Evolutionary conservation across 2,888 invertebrate species (phyloP), one percentile per base, ranked within the genome.

Genomic region (Mayetiola destructor): DNA sequence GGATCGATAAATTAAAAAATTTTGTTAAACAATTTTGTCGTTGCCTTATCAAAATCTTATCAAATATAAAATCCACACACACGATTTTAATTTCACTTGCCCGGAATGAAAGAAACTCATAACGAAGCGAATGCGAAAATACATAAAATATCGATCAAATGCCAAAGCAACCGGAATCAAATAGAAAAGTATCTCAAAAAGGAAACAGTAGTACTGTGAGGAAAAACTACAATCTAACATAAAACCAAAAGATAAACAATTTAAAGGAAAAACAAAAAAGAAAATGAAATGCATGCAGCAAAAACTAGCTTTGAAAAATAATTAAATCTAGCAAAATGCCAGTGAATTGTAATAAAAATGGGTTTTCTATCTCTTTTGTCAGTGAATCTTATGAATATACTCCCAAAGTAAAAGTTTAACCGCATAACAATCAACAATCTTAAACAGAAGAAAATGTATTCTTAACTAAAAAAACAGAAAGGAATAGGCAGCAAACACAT

Each of bases 61-160:
- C 48, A 48, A n/a, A n/a, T n/a, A n/a, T n/a, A n/a, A n/a, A n/a
- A n/a, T n/a, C n/a, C n/a, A n/a, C n/a, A n/a, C n/a, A 27, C 48
- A 48, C 48, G 48, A 48, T 48, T 48, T 48, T 48, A 23, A 27
- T 48, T 48, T 48, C 48, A 48, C 48, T 48, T 48, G 48, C n/a
- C 10, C 6, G 10, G 20, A 8, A 39, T 18, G 3, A 27, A 48
- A 12, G 27, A 16, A 3, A 27, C 48, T 48, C 14, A 39, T 39
- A 4, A 14, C 27, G n/a, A 16, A 3, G 27, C 27, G 27, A n/a
- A 39, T 12, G 18, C 18, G 23, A 21, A 48, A 27, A 48, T 48
- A 14, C 48, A 48, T 48, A 48, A 48, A 48, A 48, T 27, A 8
- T 27, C 48, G 48, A 48, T 48, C 27, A 48, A 27, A 48, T 48